phyloP scores from a whole-genome alignment of 2,113 vertebrate genomes.

The Notothenia rossii region DNA sequence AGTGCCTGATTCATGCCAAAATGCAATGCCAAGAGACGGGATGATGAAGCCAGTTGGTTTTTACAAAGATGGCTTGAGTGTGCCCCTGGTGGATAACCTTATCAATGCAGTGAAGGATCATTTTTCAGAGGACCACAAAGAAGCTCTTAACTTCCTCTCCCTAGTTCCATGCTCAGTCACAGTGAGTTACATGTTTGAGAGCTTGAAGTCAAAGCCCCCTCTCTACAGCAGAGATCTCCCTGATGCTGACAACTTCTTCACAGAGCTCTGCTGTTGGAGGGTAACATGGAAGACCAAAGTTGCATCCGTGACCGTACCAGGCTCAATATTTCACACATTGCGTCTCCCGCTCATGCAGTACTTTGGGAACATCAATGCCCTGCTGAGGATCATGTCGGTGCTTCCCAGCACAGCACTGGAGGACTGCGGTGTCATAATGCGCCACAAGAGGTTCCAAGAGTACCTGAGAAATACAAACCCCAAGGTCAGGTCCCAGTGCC shows the following conservation, averaged over 20 bases:
- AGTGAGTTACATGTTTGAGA: conserved; percentile 87
- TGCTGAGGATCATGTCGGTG: conserved; percentile 93
- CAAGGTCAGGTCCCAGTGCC: conserved; percentile 87
- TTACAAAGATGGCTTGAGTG: conserved; percentile 92
- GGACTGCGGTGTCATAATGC: conserved; percentile 88
- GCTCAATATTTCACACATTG: conserved; percentile 93
- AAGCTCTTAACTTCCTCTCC: conserved; percentile 94
- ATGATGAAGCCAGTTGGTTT: conserved; percentile 90
- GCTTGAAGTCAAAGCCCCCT: conserved; percentile 92
- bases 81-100: conserved; percentile 92
- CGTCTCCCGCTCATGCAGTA: conserved; percentile 94
- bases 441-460: conserved; percentile 89
- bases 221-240: conserved; percentile 94
- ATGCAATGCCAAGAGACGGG: conserved; percentile 81
- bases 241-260: conserved; percentile 93
- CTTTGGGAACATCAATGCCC: conserved; percentile 92
- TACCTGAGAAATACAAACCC: conserved; percentile 89
- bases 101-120: conserved; percentile 96
- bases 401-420: conserved; percentile 93
- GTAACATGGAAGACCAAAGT: conserved; percentile 98
- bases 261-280: conserved; percentile 96
- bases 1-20: conserved; percentile 84
- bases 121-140: conserved; percentile 95
- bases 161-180: conserved; percentile 95
- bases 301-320: conserved; percentile 92